Percentiles rank a stretch among this genome's conserved stretches.
phyloP scores from a whole-genome alignment of 2,797 vertebrate genomes.

The Xenopus petersii region DNA sequence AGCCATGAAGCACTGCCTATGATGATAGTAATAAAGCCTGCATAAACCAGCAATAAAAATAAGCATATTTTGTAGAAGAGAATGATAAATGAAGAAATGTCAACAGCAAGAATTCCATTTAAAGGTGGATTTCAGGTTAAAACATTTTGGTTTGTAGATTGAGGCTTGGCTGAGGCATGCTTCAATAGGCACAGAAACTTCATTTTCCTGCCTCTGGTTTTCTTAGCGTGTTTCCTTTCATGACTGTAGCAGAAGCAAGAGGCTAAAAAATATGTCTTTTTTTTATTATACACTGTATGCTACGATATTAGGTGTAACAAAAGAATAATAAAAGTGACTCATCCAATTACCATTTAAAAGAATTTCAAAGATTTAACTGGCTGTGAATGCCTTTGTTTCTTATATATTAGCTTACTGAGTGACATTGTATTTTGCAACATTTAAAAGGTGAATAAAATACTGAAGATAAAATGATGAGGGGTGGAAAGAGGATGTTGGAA shows the following conservation, averaged over 20 bases:
- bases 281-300: background rate
- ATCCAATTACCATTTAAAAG: slow-evolving; percentile 5
- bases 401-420: background rate
- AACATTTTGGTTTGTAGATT: background rate
- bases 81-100: no score
- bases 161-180: background rate
- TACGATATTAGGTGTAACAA: background rate
- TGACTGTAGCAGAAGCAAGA: background rate
- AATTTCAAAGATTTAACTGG: background rate
- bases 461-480: background rate
- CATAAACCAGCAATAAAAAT: no score
- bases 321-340: background rate
- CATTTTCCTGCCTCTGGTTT: background rate
- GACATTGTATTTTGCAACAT: background rate
- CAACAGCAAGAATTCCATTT: no score
- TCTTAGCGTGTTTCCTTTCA: background rate
- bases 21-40: no score
- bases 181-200: background rate
- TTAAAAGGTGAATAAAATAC: background rate
- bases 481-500: background rate
- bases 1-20: no score
- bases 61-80: no score
- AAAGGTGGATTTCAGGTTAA: no score
- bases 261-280: background rate
- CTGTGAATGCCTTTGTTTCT: background rate